A percentile compares a stretch with the other conserved stretches of the same genome.
phyloP scores from a whole-genome alignment of 2,888 invertebrate genomes.

The Choreutis nemorana region DNA sequence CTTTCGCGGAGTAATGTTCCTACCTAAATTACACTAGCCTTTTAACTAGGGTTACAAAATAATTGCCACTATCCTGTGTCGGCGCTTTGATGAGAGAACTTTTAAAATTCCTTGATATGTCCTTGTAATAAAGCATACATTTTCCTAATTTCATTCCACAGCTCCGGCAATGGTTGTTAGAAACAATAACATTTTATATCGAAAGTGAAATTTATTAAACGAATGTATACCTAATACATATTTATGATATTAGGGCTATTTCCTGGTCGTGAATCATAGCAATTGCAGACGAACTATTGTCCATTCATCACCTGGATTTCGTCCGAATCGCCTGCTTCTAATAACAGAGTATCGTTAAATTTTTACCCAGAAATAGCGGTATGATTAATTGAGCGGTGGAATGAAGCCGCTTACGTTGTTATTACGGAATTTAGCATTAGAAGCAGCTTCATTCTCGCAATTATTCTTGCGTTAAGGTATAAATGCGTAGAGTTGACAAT shows the following conservation, averaged over 20 bases:
- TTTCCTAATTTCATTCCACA: too few relatives aligned
- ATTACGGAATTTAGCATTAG: slow-evolving; percentile 23
- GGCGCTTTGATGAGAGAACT: slow-evolving; percentile 16
- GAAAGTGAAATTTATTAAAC: too few relatives aligned
- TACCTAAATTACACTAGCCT: too few relatives aligned
- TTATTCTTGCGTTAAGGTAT: slow-evolving; percentile 18
- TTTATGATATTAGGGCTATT: slow-evolving; percentile 13
- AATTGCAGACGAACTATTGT: slow-evolving; percentile 22
- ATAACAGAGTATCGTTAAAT: slow-evolving; percentile 24
- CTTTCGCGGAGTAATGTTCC: too few relatives aligned
- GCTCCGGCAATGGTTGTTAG: too few relatives aligned
- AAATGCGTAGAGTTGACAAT: slow-evolving; percentile 1
- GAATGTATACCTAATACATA: too few relatives aligned
- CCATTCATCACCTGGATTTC: slow-evolving; percentile 33
- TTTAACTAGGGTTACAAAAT: slow-evolving; percentile 14
- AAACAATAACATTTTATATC: too few relatives aligned
- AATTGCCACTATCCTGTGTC: slow-evolving; percentile 19
- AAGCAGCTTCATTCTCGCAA: slow-evolving; percentile 22
- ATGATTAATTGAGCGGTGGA: slow-evolving; percentile 31
- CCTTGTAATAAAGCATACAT: too few relatives aligned
- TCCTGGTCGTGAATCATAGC: slow-evolving; percentile 25
- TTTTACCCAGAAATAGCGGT: slow-evolving; percentile 22
- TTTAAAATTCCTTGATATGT: too few relatives aligned
- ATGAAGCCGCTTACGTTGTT: slow-evolving; percentile 20
- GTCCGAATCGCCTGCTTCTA: slow-evolving; percentile 21